Conservation (phyloP, 2,113 vertebrate species). For the Corythornis cristatus region DNA sequence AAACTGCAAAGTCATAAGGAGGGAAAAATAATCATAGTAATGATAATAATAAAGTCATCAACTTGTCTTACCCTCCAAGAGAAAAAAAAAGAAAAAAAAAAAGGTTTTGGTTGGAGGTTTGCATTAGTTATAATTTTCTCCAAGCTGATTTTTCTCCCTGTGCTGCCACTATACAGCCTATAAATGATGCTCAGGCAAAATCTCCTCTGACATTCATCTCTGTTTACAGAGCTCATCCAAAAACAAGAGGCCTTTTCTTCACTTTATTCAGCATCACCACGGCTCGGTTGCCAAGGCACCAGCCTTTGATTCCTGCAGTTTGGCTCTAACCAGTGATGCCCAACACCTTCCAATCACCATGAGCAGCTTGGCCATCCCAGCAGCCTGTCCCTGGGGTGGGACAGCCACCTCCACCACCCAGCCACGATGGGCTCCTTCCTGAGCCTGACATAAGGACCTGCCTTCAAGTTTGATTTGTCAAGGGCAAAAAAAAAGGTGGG, state of each 20-base stretch:
- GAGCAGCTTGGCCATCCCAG: neutral
- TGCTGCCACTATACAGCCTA: neutral
- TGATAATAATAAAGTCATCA: slow-evolving; percentile 68
- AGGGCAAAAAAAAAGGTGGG: neutral
- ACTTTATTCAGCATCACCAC: slow-evolving; percentile 26
- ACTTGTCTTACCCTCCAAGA: slow-evolving; percentile 45
- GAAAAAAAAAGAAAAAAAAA: neutral
- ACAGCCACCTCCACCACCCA: neutral
- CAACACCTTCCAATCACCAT: fast-evolving
- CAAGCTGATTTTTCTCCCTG: slow-evolving; percentile 6
- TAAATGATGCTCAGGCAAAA: neutral
- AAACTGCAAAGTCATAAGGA: slow-evolving; percentile 62
- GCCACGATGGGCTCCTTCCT: neutral
- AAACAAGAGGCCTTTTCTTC: slow-evolving; percentile 59
- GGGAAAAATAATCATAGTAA: slow-evolving; percentile 57
- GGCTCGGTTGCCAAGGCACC: slow-evolving; percentile 36
- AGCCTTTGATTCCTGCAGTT: slow-evolving; percentile 36
- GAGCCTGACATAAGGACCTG: fast-evolving
- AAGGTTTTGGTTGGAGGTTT: slow-evolving; percentile 46
- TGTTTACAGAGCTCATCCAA: slow-evolving; percentile 55
- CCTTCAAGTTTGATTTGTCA: neutral
- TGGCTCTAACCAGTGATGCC: neutral
- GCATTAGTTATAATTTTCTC: slow-evolving; percentile 49
- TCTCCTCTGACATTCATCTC: slow-evolving; percentile 50
- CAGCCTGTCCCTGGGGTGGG: fast-evolving